A percentile compares a stretch with the other conserved stretches of the same genome.
These are phyloP conservation scores for Scomber scombrus DNA, from an alignment of 2,113 vertebrate species.

Conservation along the genomic window DNA sequence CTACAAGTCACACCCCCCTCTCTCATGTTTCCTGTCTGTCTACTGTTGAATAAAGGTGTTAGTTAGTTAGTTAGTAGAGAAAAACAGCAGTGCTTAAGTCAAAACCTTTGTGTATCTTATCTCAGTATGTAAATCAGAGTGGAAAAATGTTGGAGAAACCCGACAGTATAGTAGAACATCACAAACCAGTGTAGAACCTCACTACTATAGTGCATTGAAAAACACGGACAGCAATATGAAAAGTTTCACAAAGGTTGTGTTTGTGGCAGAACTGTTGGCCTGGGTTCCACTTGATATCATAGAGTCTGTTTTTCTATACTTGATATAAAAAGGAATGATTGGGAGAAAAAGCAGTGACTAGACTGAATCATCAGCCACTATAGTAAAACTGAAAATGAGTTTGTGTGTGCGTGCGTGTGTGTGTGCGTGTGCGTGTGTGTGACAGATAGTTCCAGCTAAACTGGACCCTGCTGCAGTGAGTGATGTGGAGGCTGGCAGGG, in stretches of 20 bases:
- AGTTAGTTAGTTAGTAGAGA: no score
- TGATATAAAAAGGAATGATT: background rate
- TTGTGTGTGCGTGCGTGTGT: no score
- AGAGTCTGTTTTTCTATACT: background rate
- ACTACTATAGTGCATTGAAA: background rate
- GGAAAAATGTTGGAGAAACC: no score
- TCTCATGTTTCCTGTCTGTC: no score
- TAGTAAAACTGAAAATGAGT: no score
- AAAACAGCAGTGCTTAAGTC: no score
- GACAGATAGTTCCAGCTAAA: slow-evolving; percentile 72
- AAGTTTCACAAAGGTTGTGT: background rate
- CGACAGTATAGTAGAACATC: background rate
- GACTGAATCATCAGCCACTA: background rate
- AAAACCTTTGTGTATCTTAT: no score
- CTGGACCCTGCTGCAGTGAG: slow-evolving; percentile 83
- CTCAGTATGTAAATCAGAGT: no score
- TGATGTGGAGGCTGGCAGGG: slow-evolving; percentile 85
- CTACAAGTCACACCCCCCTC: no score
- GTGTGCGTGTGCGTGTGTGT: background rate
- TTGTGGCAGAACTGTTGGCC: background rate
- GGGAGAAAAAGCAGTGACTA: background rate
- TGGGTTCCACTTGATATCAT: background rate
- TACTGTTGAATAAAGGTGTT: no score
- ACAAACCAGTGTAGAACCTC: no score
- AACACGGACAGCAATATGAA: background rate